Percentiles rank a stretch among this genome's conserved stretches.
phyloP scores from a whole-genome alignment of 2,797 vertebrate species.

The Philypnodon macrostomus region DNA sequence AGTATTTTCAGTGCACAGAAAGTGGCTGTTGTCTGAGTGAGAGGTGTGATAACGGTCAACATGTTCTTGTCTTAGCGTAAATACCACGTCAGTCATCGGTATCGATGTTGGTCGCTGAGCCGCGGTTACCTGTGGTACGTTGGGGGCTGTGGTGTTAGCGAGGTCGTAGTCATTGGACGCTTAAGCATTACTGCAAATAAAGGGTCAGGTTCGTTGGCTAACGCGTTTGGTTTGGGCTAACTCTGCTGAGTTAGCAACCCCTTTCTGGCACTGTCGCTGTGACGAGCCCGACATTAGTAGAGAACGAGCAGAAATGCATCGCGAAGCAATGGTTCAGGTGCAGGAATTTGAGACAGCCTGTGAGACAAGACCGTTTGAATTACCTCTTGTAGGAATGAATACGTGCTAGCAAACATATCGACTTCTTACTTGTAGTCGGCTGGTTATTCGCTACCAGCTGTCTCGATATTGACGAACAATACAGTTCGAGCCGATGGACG shows the following conservation, averaged over 20 bases:
- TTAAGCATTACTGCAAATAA: conserved; percentile 11
- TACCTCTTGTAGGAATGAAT: conserved; percentile 29
- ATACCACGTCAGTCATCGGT: conserved; percentile 21
- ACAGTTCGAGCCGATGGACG: conserved; percentile 60
- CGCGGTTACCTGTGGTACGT: conserved; percentile 40
- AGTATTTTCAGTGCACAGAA: conserved; percentile 4
- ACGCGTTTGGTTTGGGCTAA: conserved; percentile 34
- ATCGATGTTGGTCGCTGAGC: conserved; percentile 34
- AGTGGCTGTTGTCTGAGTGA: conserved; percentile 21
- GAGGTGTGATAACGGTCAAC: conserved; percentile 4
- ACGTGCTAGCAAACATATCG: conserved; percentile 34
- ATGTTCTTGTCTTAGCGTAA: conserved; percentile 24
- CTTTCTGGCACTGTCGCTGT: conserved; percentile 1
- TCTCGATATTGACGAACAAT: conserved; percentile 57
- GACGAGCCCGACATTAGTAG: conserved; percentile 18
- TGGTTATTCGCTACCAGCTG: conserved; percentile 43
- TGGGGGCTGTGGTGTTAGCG: conserved; percentile 41
- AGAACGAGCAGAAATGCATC: conserved; percentile 46
- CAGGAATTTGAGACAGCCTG: conserved; percentile 49
- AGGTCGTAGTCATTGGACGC: conserved; percentile 29
- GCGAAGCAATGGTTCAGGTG: conserved; percentile 52
- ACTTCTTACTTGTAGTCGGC: conserved; percentile 16
- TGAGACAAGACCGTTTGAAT: conserved; percentile 32
- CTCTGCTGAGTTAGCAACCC: conserved; percentile 44
- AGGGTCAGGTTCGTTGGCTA: conserved; percentile 37